Base-by-base conservation (phyloP, 2,888 invertebrate species). In the Harpalus rubripes region DNA sequence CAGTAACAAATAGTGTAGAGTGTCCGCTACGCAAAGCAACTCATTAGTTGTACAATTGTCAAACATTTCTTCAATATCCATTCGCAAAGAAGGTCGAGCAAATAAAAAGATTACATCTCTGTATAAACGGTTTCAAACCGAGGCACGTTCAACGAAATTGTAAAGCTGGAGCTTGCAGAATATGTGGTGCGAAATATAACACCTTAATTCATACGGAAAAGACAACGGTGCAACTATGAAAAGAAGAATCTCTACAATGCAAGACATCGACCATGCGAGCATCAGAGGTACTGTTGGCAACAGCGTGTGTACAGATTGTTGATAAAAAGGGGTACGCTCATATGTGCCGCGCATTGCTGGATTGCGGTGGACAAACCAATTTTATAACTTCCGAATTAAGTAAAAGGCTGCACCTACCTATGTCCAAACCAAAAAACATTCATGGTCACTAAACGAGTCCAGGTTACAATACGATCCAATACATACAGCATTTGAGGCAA, bases 81-180 rank as follows among this genome's bases (percentile, higher is more conserved):
- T 26, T 16, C 76, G 7, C n/a, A 61, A 16, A 4, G 26, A 16
- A 72, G 76, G 22, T 52, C 7, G 1, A 58, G 0, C 41, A 83
- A 83, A 6, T 74, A 85, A 32, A 86, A 87, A 41, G 7, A 41
- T 7, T 41, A 7, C n/a, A n/a, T n/a, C n/a, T n/a, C n/a, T n/a
- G n/a, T 41, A 7, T 41, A 7, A 41, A 41, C 7, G 5, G 7
- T 41, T 41, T 41, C 5, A 41, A 41, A 7, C 7, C 41, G 7
- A 41, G 7, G 5, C 41, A 41, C 41, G 7, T 41, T 41, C 41
- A 41, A 5, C 26, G 76, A 58, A 15, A 56, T 32, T 16, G 22
- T 1, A 32, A 81, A 15, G 15, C 65, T 18, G 65, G 56, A n/a
- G 12, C n/a, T 5, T 86, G 86, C 18, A 59, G 59, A 18, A 85